Base-by-base conservation (phyloP, 2,888 invertebrate genomes). In the Nomada ruficornis region DNA sequence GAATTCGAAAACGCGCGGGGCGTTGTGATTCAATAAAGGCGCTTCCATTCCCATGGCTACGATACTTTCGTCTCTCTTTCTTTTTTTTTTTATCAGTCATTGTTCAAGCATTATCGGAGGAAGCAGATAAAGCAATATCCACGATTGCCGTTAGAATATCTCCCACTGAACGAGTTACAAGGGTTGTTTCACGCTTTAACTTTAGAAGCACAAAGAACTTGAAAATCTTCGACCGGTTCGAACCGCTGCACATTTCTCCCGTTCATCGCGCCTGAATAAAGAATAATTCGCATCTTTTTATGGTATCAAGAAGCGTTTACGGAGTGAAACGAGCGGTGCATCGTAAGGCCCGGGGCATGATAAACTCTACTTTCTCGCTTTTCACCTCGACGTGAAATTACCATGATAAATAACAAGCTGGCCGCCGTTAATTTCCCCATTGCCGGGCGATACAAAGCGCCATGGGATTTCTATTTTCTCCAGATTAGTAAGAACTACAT, bases 101-200 rank as follows among this genome's bases (percentile, higher is more conserved):
- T 67, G 63, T 68, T 75, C 15, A 36, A n/a, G 10, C 50, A 26
- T 36, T 85, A 82, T 82, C 80, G 42, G 67, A 82, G 85, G 82
- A 86, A 86, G 47, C 36, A 84, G 86, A 86, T 86, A 86, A 84
- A 70, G 23, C 69, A 68, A 75, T 36, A 36, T 74, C 67, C 47
- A 29, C 50, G 77, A 80, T 83, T 62, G 57, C 44, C 23, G 71
- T 42, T 50, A 68, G 55, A 57, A 60, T 20, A 62, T 20, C 29
- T 50, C 42, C 13, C 64, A 20, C 42, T 23, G 80, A 73, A 44
- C 29, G 10, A 52, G 20, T 26, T 50, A n/a, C 67, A 36, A 44
- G 62, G 62, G 42, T 67, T 72, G 60, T 29, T 60, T n/a, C 10
- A n/a, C 15, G 1, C 20, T 44, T 55, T 7, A 29, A 9, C 29